phyloP scores from a whole-genome alignment of 2,888 invertebrate species.

The Busseola fusca region DNA sequence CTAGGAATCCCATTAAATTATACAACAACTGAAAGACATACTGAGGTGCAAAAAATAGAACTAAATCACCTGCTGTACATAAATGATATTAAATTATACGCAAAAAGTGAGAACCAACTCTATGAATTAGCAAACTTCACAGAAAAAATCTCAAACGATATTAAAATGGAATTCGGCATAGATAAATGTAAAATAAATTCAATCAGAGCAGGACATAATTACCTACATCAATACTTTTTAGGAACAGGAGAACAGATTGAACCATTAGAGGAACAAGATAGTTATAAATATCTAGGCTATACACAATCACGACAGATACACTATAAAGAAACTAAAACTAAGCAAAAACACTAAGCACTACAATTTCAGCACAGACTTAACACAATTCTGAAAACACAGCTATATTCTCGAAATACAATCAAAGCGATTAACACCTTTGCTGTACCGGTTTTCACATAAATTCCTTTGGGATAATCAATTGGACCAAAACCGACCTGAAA shows the following conservation, averaged over 20 bases:
- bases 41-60: too few relatives aligned
- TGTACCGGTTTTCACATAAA: neutral
- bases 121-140: too few relatives aligned
- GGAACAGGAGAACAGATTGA: neutral
- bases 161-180: too few relatives aligned
- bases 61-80: too few relatives aligned
- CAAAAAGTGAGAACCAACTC: too few relatives aligned
- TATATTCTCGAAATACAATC: conserved; percentile 3
- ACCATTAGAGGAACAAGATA: conserved; percentile 4
- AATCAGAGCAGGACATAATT: too few relatives aligned
- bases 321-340: conserved; percentile 7
- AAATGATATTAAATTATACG: too few relatives aligned
- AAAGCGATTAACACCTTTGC: conserved; percentile 12
- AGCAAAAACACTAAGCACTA: neutral
- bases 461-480: neutral
- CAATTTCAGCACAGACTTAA: conserved; percentile 1
- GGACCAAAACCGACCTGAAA: neutral
- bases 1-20: too few relatives aligned
- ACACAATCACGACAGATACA: conserved; percentile 16
- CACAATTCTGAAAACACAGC: neutral
- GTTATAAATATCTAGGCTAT: conserved; percentile 23
- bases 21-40: too few relatives aligned
- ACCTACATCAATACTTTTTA: conserved; percentile 2
- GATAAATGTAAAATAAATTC: too few relatives aligned
- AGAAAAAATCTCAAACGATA: too few relatives aligned